phyloP scores from a whole-genome alignment of 1,140 invertebrate genomes.

The Tetramorium simillimum region DNA sequence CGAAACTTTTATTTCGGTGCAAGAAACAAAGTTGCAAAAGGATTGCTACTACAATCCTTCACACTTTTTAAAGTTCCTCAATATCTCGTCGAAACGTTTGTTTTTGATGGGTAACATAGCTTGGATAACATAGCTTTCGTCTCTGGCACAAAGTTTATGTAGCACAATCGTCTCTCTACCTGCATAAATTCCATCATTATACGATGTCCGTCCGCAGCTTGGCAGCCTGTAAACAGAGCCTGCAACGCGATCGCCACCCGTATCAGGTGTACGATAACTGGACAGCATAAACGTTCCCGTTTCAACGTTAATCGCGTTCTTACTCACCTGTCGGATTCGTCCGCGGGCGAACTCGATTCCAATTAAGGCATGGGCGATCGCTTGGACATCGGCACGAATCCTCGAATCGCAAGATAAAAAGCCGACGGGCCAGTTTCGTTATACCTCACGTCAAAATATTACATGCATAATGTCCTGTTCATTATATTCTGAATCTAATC shows the following conservation, averaged over 20 bases:
- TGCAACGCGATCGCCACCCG: conserved; percentile 49
- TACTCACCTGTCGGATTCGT: conserved; percentile 67
- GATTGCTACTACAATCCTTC: neutral
- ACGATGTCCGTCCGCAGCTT: neutral
- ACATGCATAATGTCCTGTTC: neutral
- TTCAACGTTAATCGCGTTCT: conserved; percentile 42
- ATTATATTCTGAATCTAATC: neutral
- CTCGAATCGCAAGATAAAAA: conserved; percentile 23
- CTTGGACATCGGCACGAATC: conserved; percentile 33
- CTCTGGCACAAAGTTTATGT: neutral
- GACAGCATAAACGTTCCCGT: conserved; percentile 39
- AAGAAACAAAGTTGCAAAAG: neutral
- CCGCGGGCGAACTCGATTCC: conserved; percentile 49
- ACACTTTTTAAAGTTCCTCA: neutral
- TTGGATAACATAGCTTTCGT: no score
- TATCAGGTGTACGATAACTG: conserved; percentile 63
- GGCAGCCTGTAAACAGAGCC: conserved; percentile 37
- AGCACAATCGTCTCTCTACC: neutral
- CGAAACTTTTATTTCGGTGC: neutral
- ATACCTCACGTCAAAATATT: neutral
- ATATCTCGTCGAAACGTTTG: neutral
- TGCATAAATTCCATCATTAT: conserved; percentile 46
- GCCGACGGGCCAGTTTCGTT: neutral
- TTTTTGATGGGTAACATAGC: no score
- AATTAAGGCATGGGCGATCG: conserved; percentile 46